Base-by-base conservation (phyloP, 2,797 vertebrate genomes). In the Phataginus tetradactyla region DNA sequence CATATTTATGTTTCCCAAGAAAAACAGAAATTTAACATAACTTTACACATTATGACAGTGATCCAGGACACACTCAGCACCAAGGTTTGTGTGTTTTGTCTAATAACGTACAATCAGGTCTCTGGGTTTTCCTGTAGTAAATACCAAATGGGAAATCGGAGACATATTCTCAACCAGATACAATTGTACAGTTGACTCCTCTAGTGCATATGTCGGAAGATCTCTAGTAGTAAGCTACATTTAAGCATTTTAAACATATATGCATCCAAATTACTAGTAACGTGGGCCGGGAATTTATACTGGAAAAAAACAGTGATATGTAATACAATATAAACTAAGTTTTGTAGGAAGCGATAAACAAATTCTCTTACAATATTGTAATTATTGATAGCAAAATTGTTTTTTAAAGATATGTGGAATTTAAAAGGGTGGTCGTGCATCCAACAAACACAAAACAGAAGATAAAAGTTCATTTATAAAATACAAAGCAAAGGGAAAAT, bases 401-500 rank as follows among this genome's bases (percentile, higher is more conserved):
- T 90, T 79, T 90, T 66, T 27, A 66, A 42, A 18, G 80, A 69
- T 10, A 3, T 5, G 34, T 21, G 49, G 94, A 80, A 53, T 96
- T 95, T 69, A 49, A 77, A 97, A 86, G 20, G n/a, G 64, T 25
- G 23, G 7, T 32, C 66, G 1, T 81, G 57, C 39, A 49, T 74
- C 32, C 20, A 75, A 13, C 84, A 89, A 64, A 92, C 20, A 55
- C 0, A 71, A 78, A 79, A 57, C 80, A 45, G 96, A 87, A 74
- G n/a, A 72, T 42, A 57, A 68, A 69, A 79, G 3, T 59, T 79
- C 23, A 68, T 93, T 90, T 81, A 86, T 71, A 53, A 94, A 83
- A 49, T 71, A 83, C 86, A 68, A 90, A 66, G 71, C 61, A 9
- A 87, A 55, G 17, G 27, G 64, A 66, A 94, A 93, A 94, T 63